phyloP scores from a whole-genome alignment of 2,797 vertebrate genomes.

The Loriculus beryllinus region DNA sequence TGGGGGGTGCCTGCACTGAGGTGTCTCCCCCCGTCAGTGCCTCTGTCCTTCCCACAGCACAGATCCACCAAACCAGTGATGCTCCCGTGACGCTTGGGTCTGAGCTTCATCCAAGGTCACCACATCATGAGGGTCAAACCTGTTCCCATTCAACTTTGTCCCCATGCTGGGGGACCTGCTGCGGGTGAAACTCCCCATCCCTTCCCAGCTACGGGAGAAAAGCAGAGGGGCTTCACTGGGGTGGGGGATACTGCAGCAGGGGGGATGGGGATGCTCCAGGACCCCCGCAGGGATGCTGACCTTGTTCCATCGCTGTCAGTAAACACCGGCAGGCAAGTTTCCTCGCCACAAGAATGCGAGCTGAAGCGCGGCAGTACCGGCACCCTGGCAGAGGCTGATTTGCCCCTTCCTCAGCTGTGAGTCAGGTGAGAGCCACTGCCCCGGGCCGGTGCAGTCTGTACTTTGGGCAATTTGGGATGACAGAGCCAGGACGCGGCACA shows the following conservation, averaged over 20 bases:
- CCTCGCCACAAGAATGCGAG: conserved; percentile 9
- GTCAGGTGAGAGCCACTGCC: not conserved
- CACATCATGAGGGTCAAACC: not conserved
- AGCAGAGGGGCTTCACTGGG: not conserved
- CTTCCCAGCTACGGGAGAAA: accelerated
- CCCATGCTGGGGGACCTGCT: too few species aligned
- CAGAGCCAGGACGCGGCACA: not conserved
- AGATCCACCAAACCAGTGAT: accelerated
- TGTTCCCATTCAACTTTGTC: not conserved
- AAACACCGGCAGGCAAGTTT: not conserved
- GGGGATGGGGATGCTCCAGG: not conserved
- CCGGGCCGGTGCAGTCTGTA: conserved; percentile 19
- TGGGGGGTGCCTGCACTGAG: not conserved
- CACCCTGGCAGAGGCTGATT: conserved; percentile 3
- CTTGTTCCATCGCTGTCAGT: not conserved
- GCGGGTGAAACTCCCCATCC: not conserved
- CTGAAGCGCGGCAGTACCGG: accelerated
- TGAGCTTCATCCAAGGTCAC: not conserved
- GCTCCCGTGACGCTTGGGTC: not conserved
- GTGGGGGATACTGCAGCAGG: not conserved
- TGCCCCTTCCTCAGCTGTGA: not conserved
- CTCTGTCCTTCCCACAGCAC: accelerated
- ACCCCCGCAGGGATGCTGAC: not conserved
- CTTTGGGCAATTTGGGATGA: conserved; percentile 44
- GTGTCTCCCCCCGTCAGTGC: accelerated